Evolutionary conservation across 2,888 invertebrate species (phyloP), one percentile per base, ranked within the genome.

Genomic region (Papilio elwesi): DNA sequence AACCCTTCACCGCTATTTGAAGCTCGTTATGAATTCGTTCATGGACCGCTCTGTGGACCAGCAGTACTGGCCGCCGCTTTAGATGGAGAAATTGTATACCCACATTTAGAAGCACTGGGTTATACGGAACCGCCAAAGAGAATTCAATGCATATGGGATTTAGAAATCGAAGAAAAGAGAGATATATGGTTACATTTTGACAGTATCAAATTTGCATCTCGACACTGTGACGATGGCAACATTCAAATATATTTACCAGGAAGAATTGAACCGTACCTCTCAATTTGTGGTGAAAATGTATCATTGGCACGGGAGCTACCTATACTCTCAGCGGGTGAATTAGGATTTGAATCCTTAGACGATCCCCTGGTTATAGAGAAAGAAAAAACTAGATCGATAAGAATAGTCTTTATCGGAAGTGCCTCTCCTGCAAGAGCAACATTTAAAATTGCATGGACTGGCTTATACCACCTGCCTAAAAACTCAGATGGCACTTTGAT

Each of bases 361-460:
- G 90, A 95, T 81, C 94, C 95, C 1, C 90, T 95, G 16, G 88
- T 95, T 0, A 92, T 94, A 51, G 95, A 95, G 81, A 95, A 95
- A 77, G 94, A 94, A 70, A 95, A 95, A 77, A 95, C 95, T 0
- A 89, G 96, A 73, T 95, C 96, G 0, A 95, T 96, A 53, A 94
- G 96, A 74, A 96, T 97, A 73, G 96, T 96, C 68, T 97, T 97
- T 75, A 96, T 96, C 0, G 95, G 95, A 0, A 97, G 97, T 55
- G 95, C 96, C 0, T 96, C 97, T 76, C 97, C 98, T 0, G 97
- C 97, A 0, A 94, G 97, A 74, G 97, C 97, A 11, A 96, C 97
- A 12, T 98, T 98, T 84, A 97, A 97, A 84, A 96, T 98, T 51
- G 97, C 97, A 13, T 98, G 98, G 98, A 98, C 98, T 3, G 98